A percentile compares a stretch with the other conserved stretches of the same genome.
Evolutionary conservation across 2,797 vertebrate genomes (phyloP).

Genomic region (Sternarchorhynchus goeldii): DNA sequence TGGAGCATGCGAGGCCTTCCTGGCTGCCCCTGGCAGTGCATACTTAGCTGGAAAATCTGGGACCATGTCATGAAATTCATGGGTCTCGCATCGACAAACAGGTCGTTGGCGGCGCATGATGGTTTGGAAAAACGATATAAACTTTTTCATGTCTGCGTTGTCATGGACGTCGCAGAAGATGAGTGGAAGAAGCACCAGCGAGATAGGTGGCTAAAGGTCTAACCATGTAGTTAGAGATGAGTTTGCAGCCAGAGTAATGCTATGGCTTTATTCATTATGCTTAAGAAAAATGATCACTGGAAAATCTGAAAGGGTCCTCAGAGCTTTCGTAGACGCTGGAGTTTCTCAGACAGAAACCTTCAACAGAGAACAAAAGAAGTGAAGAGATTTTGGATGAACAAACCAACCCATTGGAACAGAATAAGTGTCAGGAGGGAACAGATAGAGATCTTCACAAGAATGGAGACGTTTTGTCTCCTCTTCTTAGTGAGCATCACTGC

Average conservation of each 20-base stretch:
- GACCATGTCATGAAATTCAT: slow-evolving; percentile 6
- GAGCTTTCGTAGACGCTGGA: background rate
- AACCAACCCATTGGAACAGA: slow-evolving; percentile 22
- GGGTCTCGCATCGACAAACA: slow-evolving; percentile 12
- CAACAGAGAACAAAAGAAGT: background rate
- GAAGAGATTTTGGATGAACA: slow-evolving; percentile 32
- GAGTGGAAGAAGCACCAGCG: background rate
- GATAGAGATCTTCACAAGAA: slow-evolving; percentile 39
- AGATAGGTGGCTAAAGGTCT: background rate
- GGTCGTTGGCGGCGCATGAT: no score
- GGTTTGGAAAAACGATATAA: slow-evolving; percentile 7
- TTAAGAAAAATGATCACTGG: background rate
- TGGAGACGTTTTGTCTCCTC: slow-evolving; percentile 21
- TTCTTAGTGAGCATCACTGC: slow-evolving; percentile 32
- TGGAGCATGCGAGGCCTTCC: slow-evolving; percentile 30
- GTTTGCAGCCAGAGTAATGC: background rate
- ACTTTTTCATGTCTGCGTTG: no score
- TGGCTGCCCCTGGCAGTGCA: slow-evolving; percentile 32
- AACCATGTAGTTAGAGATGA: background rate
- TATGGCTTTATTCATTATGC: background rate
- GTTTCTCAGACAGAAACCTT: background rate
- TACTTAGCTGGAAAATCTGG: slow-evolving; percentile 52
- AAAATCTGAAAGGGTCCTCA: slow-evolving; percentile 1
- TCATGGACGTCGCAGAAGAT: background rate
- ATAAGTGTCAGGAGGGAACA: slow-evolving; percentile 23